A percentile compares a stretch with the other conserved stretches of the same genome.
Conservation (phyloP, 1,140 invertebrate species). For the Oryzaephilus surinamensis region DNA sequence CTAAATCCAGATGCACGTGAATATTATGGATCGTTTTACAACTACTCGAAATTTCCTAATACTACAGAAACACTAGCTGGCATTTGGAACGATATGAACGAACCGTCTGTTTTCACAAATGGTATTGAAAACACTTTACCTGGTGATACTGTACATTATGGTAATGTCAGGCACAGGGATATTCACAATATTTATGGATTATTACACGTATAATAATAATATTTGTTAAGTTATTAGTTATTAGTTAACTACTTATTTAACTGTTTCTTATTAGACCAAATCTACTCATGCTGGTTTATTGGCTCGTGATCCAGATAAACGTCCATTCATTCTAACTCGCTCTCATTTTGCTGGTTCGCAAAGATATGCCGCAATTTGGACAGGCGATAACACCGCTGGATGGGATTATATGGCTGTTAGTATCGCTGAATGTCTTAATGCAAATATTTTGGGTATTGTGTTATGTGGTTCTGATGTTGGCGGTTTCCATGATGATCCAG, state of each 20-base stretch:
- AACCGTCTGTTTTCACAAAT: conserved; percentile 64
- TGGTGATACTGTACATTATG: conserved; percentile 70
- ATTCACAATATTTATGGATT: conserved; percentile 88
- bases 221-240: conserved; percentile 21
- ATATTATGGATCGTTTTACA: conserved; percentile 53
- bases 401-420: conserved; percentile 57
- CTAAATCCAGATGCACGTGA: conserved; percentile 50
- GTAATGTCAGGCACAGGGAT: conserved; percentile 80
- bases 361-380: conserved; percentile 69
- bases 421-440: conserved; percentile 3
- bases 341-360: conserved; percentile 77
- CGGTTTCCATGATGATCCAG: conserved; percentile 93
- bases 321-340: conserved; percentile 86
- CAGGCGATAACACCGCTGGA: conserved; percentile 71
- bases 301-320: conserved; percentile 49
- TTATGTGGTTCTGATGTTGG: conserved; percentile 94
- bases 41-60: conserved; percentile 44
- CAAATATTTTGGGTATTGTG: conserved; percentile 53
- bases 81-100: conserved; percentile 76
- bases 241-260: conserved; percentile 2
- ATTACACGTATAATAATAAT: too few relatives aligned
- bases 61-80: conserved; percentile 57
- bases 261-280: too few relatives aligned
- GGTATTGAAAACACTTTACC: conserved; percentile 88
- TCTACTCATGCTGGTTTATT: conserved; percentile 71